These are phyloP conservation scores for Nephila pilipes DNA, from an alignment of 1,140 invertebrate species.

Conservation along the genomic window DNA sequence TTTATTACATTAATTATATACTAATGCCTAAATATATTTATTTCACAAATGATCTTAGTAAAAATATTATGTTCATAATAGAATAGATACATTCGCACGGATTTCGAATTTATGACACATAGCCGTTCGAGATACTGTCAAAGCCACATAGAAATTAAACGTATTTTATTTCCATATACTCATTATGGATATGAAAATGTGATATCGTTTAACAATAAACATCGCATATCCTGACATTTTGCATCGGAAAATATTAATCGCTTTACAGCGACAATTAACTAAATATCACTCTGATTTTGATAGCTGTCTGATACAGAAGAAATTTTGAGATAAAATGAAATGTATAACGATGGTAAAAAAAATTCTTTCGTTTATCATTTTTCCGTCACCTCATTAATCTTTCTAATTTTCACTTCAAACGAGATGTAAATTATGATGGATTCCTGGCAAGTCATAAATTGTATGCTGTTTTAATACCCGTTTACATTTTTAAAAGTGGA, in stretches of 20 bases:
- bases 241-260: background rate
- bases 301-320: constrained; percentile 10
- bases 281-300: background rate
- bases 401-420: background rate
- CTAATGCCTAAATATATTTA: too few relatives aligned
- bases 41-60: too few relatives aligned
- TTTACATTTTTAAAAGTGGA: background rate
- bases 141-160: too few relatives aligned
- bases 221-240: background rate
- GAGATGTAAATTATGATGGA: constrained; percentile 16
- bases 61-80: too few relatives aligned
- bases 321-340: background rate
- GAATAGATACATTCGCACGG: too few relatives aligned
- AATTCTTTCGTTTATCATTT: background rate
- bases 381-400: constrained; percentile 24
- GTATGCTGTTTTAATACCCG: background rate
- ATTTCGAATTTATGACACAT: too few relatives aligned
- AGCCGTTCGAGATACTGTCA: too few relatives aligned
- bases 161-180: background rate
- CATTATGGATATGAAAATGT: background rate
- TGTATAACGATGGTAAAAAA: background rate
- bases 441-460: background rate
- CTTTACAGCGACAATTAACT: background rate
- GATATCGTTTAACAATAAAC: background rate
- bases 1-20: too few relatives aligned